Evolutionary conservation across 2,113 vertebrate genomes (phyloP).

Genomic region (Pardalotus punctatus): DNA sequence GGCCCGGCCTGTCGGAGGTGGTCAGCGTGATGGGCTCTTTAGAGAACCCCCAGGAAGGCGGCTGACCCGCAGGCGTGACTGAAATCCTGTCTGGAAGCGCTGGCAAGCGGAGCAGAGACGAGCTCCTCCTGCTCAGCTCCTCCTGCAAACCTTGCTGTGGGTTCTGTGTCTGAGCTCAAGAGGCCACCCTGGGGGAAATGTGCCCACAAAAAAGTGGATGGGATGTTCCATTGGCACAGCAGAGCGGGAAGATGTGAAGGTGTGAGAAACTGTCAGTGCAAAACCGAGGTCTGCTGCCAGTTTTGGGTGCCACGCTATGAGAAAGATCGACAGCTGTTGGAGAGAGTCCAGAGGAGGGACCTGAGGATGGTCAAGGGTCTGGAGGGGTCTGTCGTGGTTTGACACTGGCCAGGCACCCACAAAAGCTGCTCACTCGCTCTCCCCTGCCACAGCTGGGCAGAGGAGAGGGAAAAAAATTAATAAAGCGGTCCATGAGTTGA

Average conservation of each 20-base stretch:
- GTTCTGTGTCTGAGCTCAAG: not conserved
- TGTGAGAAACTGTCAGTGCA: not conserved
- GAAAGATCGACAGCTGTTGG: not conserved
- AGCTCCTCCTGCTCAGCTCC: not conserved
- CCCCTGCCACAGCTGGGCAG: too few species aligned
- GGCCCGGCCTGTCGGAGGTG: not conserved
- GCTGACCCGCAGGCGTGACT: not conserved
- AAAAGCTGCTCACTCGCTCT: too few species aligned
- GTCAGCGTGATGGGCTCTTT: conserved; percentile 35
- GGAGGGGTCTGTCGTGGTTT: not conserved
- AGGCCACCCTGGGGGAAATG: not conserved
- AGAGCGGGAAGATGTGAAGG: accelerated
- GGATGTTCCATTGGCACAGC: not conserved
- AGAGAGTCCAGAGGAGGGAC: not conserved
- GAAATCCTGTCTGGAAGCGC: not conserved
- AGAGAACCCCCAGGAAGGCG: not conserved
- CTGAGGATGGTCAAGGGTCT: not conserved
- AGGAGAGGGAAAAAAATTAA: too few species aligned
- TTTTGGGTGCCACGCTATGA: too few species aligned
- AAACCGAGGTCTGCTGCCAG: not conserved
- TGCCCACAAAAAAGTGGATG: accelerated
- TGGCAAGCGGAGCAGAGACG: not conserved
- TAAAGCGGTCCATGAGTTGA: too few species aligned
- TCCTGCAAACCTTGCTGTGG: not conserved
- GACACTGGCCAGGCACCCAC: too few species aligned